A percentile compares a stretch with the other conserved stretches of the same genome.
phyloP scores from a whole-genome alignment of 2,113 vertebrate species.

The Serilophus lunatus region DNA sequence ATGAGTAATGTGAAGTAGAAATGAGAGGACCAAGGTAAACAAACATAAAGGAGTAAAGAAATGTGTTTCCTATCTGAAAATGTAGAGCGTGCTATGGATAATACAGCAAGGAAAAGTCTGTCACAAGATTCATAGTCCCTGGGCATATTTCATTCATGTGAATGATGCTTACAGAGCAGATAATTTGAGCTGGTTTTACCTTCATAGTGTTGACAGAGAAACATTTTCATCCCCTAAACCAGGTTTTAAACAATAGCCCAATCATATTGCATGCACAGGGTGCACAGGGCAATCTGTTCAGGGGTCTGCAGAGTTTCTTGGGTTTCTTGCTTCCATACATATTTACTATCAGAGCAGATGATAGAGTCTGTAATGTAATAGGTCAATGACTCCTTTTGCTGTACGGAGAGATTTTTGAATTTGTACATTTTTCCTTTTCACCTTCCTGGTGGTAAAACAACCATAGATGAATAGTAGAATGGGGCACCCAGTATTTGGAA shows the following conservation, averaged over 20 bases:
- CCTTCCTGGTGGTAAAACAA: background rate
- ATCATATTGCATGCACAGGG: background rate
- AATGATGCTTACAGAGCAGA: conserved; percentile 40
- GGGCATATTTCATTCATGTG: background rate
- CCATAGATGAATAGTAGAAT: background rate
- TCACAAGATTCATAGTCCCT: background rate
- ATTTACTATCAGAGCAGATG: background rate
- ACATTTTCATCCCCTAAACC: background rate
- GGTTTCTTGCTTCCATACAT: background rate
- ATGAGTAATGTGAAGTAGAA: background rate
- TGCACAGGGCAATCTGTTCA: background rate
- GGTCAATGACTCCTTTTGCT: background rate
- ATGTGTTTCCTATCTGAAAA: background rate
- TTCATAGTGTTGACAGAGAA: background rate
- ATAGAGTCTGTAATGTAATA: background rate
- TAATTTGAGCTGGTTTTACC: conserved; percentile 21
- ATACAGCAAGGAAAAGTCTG: background rate
- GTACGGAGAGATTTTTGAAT: background rate
- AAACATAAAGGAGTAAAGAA: conserved; percentile 23
- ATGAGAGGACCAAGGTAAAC: conserved; percentile 4
- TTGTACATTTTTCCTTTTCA: background rate
- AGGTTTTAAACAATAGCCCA: background rate
- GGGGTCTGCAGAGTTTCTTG: background rate
- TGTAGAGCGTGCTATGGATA: background rate
- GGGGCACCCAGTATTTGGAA: background rate